Conservation (phyloP, 2,888 invertebrate genomes). For the Patella ulyssiponensis region DNA sequence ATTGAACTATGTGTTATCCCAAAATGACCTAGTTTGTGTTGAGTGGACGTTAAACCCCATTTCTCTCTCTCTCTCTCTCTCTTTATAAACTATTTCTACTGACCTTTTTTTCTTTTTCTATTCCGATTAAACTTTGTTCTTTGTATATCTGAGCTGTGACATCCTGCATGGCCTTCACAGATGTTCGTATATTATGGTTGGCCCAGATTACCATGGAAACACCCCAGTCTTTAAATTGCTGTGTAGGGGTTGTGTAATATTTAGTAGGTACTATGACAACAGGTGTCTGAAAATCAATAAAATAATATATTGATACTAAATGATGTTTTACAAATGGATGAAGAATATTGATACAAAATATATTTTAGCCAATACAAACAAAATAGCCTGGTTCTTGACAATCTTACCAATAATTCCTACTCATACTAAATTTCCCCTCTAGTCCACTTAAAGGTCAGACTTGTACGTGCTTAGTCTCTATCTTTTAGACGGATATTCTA, state of each 20-base stretch:
- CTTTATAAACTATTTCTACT: conserved; percentile 11
- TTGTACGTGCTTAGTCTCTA: no score
- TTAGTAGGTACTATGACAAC: conserved; percentile 74
- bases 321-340: no score
- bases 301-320: background rate
- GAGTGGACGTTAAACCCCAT: no score
- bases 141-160: conserved; percentile 66
- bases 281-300: conserved; percentile 62
- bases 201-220: conserved; percentile 73
- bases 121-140: conserved; percentile 66
- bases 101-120: conserved; percentile 71
- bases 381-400: no score
- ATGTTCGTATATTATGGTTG: conserved; percentile 73
- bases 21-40: no score
- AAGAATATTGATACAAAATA: no score
- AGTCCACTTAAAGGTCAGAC: no score
- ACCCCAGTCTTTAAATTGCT: conserved; percentile 69
- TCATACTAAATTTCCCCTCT: no score
- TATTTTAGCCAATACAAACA: no score
- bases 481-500: no score
- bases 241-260: conserved; percentile 72
- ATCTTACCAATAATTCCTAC: no score
- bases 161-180: conserved; percentile 72
- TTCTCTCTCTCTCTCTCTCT: background rate
- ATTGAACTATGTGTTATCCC: no score